phyloP scores from a whole-genome alignment of 2,797 vertebrate species.

The Valencia hispanica region DNA sequence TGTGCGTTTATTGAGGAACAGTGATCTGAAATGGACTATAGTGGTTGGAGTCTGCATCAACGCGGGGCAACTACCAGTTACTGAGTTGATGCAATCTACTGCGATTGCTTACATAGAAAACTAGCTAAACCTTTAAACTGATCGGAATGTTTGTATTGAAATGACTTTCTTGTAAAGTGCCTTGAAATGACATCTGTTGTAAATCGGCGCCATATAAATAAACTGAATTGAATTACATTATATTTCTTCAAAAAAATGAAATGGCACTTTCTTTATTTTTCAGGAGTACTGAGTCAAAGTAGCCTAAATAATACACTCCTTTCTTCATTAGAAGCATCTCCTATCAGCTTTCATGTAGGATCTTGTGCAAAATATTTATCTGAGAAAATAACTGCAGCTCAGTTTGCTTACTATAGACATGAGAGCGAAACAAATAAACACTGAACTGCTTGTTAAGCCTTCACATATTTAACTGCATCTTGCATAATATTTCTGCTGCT shows the following conservation, averaged over 20 bases:
- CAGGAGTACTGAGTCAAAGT: neutral
- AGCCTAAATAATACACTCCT: neutral
- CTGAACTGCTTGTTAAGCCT: slow-evolving; percentile 41
- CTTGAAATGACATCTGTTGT: too few species aligned
- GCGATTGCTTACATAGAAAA: too few species aligned
- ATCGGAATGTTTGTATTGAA: too few species aligned
- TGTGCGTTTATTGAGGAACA: neutral
- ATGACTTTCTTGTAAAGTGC: too few species aligned
- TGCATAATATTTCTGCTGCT: slow-evolving; percentile 18
- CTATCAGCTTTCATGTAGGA: neutral
- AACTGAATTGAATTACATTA: too few species aligned
- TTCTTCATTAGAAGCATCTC: neutral
- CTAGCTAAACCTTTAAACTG: too few species aligned
- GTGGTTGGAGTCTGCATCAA: too few species aligned
- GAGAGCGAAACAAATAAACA: slow-evolving; percentile 4
- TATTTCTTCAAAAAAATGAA: too few species aligned
- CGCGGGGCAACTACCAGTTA: too few species aligned
- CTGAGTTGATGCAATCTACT: too few species aligned
- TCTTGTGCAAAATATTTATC: neutral
- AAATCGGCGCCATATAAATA: too few species aligned
- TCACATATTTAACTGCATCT: slow-evolving; percentile 40
- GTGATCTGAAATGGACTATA: neutral
- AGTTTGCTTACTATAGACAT: slow-evolving; percentile 8
- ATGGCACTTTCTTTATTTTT: neutral
- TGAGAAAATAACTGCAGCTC: neutral